Percentiles rank a stretch among this genome's conserved stretches.
These are phyloP conservation scores for Gobius niger DNA, from an alignment of 2,113 vertebrate genomes.

Conservation along the genomic window DNA sequence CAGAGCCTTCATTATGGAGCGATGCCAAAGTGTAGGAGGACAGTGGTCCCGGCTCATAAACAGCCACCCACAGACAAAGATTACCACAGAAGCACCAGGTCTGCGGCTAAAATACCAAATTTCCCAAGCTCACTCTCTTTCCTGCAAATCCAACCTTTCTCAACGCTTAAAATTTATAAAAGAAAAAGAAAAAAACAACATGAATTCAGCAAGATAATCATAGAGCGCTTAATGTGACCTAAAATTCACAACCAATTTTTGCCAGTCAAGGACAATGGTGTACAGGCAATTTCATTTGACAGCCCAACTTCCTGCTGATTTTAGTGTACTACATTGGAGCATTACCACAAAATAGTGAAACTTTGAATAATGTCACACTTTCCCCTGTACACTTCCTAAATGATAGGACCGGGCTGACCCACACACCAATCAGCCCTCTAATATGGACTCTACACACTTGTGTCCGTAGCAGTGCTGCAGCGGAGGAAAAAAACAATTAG, in stretches of 20 bases:
- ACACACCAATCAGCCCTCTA: constrained; percentile 48
- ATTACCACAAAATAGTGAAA: constrained; percentile 3
- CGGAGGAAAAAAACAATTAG: constrained; percentile 79
- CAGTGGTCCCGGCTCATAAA: background rate
- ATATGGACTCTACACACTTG: constrained; percentile 45
- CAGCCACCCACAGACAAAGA: background rate
- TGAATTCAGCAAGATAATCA: background rate
- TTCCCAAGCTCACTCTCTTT: background rate
- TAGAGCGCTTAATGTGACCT: too few species aligned
- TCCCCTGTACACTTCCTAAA: constrained; percentile 25
- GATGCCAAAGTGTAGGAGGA: background rate
- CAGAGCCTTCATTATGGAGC: background rate
- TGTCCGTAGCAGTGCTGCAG: constrained; percentile 59
- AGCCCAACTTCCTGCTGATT: background rate
- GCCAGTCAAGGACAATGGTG: too few species aligned
- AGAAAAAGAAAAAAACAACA: background rate
- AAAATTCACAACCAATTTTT: too few species aligned
- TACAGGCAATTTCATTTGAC: too few species aligned
- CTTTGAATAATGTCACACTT: constrained; percentile 7
- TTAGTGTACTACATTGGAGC: background rate
- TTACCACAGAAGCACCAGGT: background rate
- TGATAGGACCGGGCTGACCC: constrained; percentile 41
- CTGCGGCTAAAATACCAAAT: background rate
- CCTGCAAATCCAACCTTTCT: background rate
- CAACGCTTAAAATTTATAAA: background rate